Conservation (phyloP, 2,888 invertebrate species). For the Coelogynopora nodosa region DNA sequence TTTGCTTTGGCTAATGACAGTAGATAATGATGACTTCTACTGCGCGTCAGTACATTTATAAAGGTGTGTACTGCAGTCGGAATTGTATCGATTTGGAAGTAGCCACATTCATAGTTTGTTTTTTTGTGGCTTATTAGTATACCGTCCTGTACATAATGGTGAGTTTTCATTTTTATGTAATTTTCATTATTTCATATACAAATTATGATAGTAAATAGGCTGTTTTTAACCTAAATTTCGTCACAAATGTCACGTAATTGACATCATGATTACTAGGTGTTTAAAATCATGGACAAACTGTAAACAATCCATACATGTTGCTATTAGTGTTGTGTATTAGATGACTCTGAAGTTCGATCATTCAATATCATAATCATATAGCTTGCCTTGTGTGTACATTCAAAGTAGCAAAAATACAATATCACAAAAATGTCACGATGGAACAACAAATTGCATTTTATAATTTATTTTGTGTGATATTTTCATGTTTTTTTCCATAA, state of each 20-base stretch:
- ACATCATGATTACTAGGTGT: not conserved
- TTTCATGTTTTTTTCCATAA: not conserved
- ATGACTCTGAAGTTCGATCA: not conserved
- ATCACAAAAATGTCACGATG: not conserved
- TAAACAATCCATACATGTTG: not conserved
- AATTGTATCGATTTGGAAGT: not conserved
- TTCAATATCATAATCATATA: not conserved
- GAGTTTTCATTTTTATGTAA: not conserved
- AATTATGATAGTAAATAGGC: not conserved
- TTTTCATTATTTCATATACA: not conserved
- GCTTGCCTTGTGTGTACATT: not conserved
- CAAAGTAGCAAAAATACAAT: not conserved
- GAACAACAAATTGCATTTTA: not conserved
- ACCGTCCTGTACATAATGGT: not conserved
- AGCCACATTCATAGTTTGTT: not conserved
- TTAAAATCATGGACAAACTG: not conserved
- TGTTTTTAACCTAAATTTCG: not conserved
- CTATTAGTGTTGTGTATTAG: not conserved
- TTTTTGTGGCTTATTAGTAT: not conserved
- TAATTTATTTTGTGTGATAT: not conserved
- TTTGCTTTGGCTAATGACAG: not conserved
- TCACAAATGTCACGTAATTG: not conserved
- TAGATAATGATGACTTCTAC: not conserved
- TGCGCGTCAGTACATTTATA: not conserved
- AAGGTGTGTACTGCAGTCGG: not conserved